Conservation (phyloP, 1,140 invertebrate genomes). For the Apis dorsata region DNA sequence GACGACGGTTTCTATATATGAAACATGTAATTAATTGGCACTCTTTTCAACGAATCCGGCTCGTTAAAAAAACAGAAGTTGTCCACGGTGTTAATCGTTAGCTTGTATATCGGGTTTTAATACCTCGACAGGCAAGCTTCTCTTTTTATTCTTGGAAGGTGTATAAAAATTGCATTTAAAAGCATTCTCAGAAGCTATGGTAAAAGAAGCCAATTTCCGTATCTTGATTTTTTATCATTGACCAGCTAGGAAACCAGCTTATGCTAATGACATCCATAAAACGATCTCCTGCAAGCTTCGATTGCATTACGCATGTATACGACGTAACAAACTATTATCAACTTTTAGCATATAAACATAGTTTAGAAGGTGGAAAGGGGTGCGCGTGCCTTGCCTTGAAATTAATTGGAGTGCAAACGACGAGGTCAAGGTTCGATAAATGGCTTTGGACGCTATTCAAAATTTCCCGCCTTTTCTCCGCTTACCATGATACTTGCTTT, state of each 20-base stretch:
- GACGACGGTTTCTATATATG: constrained; percentile 19
- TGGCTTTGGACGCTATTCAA: constrained; percentile 45
- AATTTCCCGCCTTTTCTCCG: constrained; percentile 41
- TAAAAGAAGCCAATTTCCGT: constrained; percentile 26
- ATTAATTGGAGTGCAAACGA: constrained; percentile 35
- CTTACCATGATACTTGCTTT: no score
- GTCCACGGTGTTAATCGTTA: background rate
- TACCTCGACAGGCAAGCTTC: background rate
- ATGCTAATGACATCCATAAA: constrained; percentile 25
- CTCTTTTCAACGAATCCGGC: constrained; percentile 1
- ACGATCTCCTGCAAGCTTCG: background rate
- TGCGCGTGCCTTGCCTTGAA: constrained; percentile 21
- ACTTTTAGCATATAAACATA: constrained; percentile 27
- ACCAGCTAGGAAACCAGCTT: constrained; percentile 9
- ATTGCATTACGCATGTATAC: constrained; percentile 14
- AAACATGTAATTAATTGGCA: constrained; percentile 19
- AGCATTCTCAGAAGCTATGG: constrained; percentile 18
- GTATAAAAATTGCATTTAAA: constrained; percentile 14
- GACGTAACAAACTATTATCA: constrained; percentile 37
- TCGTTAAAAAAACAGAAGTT: constrained; percentile 9
- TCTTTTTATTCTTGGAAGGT: background rate
- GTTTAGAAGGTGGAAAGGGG: background rate
- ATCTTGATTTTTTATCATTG: constrained; percentile 1
- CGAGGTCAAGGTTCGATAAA: constrained; percentile 52
- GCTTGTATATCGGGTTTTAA: background rate